phyloP scores from a whole-genome alignment of 2,888 invertebrate species.

The Lycaena phlaeas region DNA sequence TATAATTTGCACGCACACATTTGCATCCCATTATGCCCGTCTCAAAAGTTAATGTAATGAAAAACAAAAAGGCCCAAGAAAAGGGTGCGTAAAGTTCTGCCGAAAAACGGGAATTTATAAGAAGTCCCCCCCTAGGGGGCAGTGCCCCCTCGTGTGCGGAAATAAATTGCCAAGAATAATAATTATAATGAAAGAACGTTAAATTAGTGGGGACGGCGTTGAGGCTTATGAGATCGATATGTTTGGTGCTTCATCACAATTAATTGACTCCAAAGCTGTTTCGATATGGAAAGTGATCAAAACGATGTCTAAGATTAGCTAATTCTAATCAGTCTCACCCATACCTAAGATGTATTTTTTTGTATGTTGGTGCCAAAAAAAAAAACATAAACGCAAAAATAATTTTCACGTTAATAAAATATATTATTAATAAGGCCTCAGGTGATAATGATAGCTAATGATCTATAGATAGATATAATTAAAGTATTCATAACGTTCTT shows the following conservation, averaged over 20 bases:
- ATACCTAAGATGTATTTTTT: no score
- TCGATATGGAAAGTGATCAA: no score
- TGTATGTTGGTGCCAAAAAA: no score
- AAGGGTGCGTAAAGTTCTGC: slow-evolving; percentile 72
- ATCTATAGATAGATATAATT: no score
- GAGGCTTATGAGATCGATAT: slow-evolving; percentile 17
- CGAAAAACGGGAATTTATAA: slow-evolving; percentile 73
- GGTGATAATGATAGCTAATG: no score
- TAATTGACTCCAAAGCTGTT: no score
- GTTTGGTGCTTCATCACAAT: not conserved
- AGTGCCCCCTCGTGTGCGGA: slow-evolving; percentile 70
- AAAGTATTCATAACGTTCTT: no score
- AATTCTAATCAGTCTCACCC: no score
- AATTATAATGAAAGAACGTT: slow-evolving; percentile 74
- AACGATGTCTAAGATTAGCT: no score
- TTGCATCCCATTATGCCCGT: slow-evolving; percentile 59
- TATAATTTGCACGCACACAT: slow-evolving; percentile 40
- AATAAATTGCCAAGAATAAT: slow-evolving; percentile 74
- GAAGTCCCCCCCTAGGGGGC: slow-evolving; percentile 48
- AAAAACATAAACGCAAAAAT: no score
- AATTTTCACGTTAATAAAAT: no score
- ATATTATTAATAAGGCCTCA: no score
- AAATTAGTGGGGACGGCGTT: slow-evolving; percentile 67
- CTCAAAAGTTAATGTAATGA: slow-evolving; percentile 74
- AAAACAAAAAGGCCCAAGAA: slow-evolving; percentile 74